A percentile compares a stretch with the other conserved stretches of the same genome.
Conservation (phyloP, 2,888 invertebrate species). For the Drosophila pseudotalamancana region DNA sequence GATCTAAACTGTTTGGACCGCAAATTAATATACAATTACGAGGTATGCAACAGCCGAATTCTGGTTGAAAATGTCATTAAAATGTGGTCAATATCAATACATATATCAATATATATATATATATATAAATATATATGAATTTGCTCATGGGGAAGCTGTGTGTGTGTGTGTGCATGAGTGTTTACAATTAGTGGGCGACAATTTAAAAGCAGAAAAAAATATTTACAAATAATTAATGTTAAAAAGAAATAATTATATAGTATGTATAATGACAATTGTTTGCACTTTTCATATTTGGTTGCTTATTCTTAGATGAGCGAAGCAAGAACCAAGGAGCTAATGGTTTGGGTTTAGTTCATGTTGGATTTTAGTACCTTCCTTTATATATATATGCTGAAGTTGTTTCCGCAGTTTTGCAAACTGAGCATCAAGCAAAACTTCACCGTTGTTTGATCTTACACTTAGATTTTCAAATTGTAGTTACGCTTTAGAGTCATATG, state of each 20-base stretch:
- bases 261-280: constrained; percentile 40
- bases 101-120: neutral
- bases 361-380: constrained; percentile 10
- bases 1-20: constrained; percentile 36
- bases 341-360: constrained; percentile 29
- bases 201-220: constrained; percentile 71
- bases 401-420: constrained; percentile 56
- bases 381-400: constrained; percentile 14
- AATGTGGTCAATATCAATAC: constrained; percentile 15
- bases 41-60: constrained; percentile 53
- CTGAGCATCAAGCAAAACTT: constrained; percentile 48
- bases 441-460: constrained; percentile 27
- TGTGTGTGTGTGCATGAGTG: constrained; percentile 22
- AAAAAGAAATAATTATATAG: constrained; percentile 46
- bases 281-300: constrained; percentile 59
- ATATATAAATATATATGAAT: neutral
- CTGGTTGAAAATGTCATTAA: constrained; percentile 23
- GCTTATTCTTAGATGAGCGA: constrained; percentile 45
- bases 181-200: constrained; percentile 56
- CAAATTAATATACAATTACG: constrained; percentile 38
- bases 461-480: constrained; percentile 35
- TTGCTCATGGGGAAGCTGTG: constrained; percentile 22
- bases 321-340: constrained; percentile 50
- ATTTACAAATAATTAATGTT: constrained; percentile 71
- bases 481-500: constrained; percentile 57